These are phyloP conservation scores for Crotophaga sulcirostris DNA, from an alignment of 2,113 vertebrate species.

Conservation along the genomic window DNA sequence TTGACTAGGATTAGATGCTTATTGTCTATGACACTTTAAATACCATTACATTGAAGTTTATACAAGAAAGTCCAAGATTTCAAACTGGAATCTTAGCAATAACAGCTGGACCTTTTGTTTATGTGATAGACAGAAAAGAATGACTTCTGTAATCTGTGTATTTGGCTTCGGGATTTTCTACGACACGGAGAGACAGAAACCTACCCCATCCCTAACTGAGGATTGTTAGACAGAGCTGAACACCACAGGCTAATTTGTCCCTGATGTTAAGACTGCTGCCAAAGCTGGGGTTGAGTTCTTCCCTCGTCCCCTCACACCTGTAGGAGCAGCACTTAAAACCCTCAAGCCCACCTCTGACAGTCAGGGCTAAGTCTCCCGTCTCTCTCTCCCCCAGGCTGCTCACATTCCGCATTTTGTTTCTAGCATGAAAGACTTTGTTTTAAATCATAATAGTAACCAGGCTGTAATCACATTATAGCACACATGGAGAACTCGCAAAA, in stretches of 20 bases:
- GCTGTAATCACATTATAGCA: constrained; percentile 97
- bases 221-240: constrained; percentile 66
- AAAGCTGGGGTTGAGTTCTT: constrained; percentile 31
- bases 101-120: constrained; percentile 87
- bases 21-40: constrained; percentile 89
- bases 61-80: constrained; percentile 86
- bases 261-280: constrained; percentile 72
- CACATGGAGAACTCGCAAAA: constrained; percentile 96
- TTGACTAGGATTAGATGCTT: constrained; percentile 85
- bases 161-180: constrained; percentile 80
- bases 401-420: constrained; percentile 86
- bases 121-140: constrained; percentile 85
- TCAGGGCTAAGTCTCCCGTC: constrained; percentile 64
- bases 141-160: constrained; percentile 83
- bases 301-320: constrained; percentile 72
- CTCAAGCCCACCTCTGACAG: constrained; percentile 74
- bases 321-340: constrained; percentile 68
- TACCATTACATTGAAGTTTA: constrained; percentile 88
- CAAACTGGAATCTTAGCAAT: constrained; percentile 84
- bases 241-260: constrained; percentile 74
- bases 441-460: constrained; percentile 99
- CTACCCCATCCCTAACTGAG: constrained; percentile 63
- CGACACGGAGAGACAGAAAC: constrained; percentile 45
- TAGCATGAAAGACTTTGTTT: constrained; percentile 94
- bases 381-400: constrained; percentile 76